Evolutionary conservation across 64 coral and sea anemone species (phyloP), one percentile per base, ranked within the genome.

Genomic region (Dendronephthya gigantea): DNA sequence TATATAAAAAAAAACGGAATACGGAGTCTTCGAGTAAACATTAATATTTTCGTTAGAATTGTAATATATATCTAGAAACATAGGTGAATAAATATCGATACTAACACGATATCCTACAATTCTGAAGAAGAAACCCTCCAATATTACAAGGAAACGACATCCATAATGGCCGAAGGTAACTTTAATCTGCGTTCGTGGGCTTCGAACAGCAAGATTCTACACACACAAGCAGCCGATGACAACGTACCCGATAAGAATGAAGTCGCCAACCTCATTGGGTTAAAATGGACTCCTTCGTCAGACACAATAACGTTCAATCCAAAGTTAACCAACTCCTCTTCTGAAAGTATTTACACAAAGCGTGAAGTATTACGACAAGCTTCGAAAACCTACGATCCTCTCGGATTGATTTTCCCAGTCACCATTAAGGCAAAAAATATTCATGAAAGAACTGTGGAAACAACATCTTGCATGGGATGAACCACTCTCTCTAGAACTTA

Each of bases 381-480:
- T 23, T 23, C 87, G 29, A 15, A 82, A 8, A 35, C 56, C 43
- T 83, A 58, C 37, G 87, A 88, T 27, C 87, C 76, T 48, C 49
- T 88, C 11, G 49, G 75, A 40, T 51, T 88, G 49, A 33, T 52
- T 35, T 75, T 50, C 22, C 50, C 87, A 1, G 76, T 83, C 19
- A 48, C 56, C 49, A 39, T 83, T 7, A 83, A 82, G 25, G 86
- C 69, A n/a, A 31, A 82, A 88, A 68, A 75, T 82, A 28, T n/a
- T 88, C 15, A 38, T 88, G 25, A 70, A 88, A 52, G 70, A 82
- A 27, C 28, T 88, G 22, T 88, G 87, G 87, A 48, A 81, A 59
- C 12, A 16, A 82, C 32, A 88, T 12, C 29, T 88, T 50, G 30
- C 32, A 50, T 88, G 49, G 87, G 87, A 88, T 40, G 76, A 88